phyloP scores from a whole-genome alignment of 2,113 vertebrate genomes.

The Xiphias gladius region DNA sequence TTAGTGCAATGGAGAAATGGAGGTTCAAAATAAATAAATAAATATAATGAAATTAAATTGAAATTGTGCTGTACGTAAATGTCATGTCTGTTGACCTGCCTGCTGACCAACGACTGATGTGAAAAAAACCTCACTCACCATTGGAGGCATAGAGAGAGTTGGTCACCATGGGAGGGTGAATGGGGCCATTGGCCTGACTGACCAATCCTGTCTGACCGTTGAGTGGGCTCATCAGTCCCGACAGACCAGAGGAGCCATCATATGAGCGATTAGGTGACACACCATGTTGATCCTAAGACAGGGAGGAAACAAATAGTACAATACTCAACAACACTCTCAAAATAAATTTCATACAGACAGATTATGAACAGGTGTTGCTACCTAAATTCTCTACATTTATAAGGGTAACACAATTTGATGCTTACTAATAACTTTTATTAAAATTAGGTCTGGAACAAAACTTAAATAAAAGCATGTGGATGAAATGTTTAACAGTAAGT shows the following conservation, averaged over 20 bases:
- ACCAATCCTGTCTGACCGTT: conserved; percentile 53
- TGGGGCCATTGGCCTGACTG: conserved; percentile 49
- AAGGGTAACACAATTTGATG: background rate
- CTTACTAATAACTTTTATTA: background rate
- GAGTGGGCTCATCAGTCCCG: conserved; percentile 56
- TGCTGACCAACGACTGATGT: background rate
- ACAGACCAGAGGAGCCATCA: conserved; percentile 74
- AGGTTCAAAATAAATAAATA: too few relatives aligned
- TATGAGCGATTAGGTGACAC: conserved; percentile 79
- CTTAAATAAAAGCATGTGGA: background rate
- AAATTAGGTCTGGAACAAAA: background rate
- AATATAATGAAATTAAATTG: too few relatives aligned
- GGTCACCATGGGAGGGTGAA: conserved; percentile 56
- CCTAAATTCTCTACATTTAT: background rate
- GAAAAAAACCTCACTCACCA: conserved; percentile 58
- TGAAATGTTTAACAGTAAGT: background rate
- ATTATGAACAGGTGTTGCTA: background rate
- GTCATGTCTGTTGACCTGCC: background rate
- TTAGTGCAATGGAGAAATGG: background rate
- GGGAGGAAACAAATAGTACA: background rate
- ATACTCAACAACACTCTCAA: background rate
- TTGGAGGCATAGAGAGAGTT: conserved; percentile 68
- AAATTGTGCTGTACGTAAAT: background rate
- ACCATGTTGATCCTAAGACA: conserved; percentile 75
- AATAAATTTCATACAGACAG: background rate